Conservation (phyloP, 2,797 vertebrate species). For the Oryzias dopingdopingensis region DNA sequence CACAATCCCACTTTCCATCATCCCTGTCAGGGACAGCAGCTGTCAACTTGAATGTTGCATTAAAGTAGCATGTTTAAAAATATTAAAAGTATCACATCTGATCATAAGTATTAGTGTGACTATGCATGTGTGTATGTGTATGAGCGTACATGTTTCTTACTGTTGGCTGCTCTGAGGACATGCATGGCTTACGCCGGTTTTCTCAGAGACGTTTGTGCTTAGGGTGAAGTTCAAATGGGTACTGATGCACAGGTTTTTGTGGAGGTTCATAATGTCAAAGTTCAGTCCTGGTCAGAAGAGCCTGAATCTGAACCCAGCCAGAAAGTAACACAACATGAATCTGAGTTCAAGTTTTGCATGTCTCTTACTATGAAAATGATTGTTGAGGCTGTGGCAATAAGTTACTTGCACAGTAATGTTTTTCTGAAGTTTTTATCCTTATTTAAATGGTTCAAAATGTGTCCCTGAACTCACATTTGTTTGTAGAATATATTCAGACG, state of each 20-base stretch:
- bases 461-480: no score
- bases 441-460: no score
- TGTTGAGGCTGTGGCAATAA: no score
- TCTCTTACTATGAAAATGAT: neutral
- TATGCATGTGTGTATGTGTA: neutral
- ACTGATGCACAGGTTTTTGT: conserved; percentile 14
- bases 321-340: conserved; percentile 7
- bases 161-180: conserved; percentile 4
- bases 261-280: conserved; percentile 11
- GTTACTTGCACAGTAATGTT: no score
- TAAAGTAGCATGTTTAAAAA: no score
- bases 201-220: neutral
- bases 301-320: conserved; percentile 32
- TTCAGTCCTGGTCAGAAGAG: conserved; percentile 31
- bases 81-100: no score
- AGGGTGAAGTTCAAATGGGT: conserved; percentile 3
- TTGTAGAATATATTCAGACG: neutral
- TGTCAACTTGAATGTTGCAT: no score
- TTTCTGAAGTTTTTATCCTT: no score
- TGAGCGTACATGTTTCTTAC: neutral
- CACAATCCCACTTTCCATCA: no score
- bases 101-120: neutral
- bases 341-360: neutral
- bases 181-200: conserved; percentile 50
- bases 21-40: no score